These are phyloP conservation scores for Cerastoderma edule DNA, from an alignment of 2,888 invertebrate species.

Conservation along the genomic window DNA sequence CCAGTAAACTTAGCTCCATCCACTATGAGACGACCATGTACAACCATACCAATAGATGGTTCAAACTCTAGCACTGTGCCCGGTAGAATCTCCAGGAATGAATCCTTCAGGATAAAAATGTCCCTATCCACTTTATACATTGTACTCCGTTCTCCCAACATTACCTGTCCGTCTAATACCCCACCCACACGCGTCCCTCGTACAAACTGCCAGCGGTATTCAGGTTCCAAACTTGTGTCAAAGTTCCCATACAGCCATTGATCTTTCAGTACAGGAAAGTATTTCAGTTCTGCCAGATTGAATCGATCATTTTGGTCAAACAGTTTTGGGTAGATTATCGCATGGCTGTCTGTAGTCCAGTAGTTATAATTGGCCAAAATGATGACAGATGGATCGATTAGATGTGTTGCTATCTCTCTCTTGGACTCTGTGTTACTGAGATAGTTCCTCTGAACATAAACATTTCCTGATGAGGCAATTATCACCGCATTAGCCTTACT, in stretches of 20 bases:
- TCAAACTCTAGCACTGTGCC: conserved; percentile 95
- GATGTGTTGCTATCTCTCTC: conserved; percentile 97
- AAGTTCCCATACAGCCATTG: conserved; percentile 95
- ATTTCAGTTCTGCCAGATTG: conserved; percentile 95
- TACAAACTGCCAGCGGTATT: conserved; percentile 88
- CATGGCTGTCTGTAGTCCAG: conserved; percentile 87
- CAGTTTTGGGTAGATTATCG: conserved; percentile 72
- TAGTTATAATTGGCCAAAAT: conserved; percentile 98
- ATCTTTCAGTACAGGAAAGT: conserved; percentile 94
- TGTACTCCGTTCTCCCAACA: conserved; percentile 41
- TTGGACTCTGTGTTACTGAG: conserved; percentile 93
- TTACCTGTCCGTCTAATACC: conserved; percentile 66
- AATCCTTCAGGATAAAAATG: conserved; percentile 97
- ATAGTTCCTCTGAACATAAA: conserved; percentile 94
- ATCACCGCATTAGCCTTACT: conserved; percentile 96
- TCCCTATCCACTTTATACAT: conserved; percentile 95
- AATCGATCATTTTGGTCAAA: conserved; percentile 86
- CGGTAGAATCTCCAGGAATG: conserved; percentile 93
- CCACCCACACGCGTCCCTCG: conserved; percentile 80
- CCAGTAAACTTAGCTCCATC: conserved; percentile 72
- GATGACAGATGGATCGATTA: conserved; percentile 95
- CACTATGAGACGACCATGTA: conserved; percentile 93
- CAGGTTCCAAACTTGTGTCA: conserved; percentile 91
- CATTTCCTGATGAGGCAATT: conserved; percentile 95
- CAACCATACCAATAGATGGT: conserved; percentile 94